Conservation (phyloP, 53 echinoderm and acorn worm species). For the Echinometra lucunter region DNA sequence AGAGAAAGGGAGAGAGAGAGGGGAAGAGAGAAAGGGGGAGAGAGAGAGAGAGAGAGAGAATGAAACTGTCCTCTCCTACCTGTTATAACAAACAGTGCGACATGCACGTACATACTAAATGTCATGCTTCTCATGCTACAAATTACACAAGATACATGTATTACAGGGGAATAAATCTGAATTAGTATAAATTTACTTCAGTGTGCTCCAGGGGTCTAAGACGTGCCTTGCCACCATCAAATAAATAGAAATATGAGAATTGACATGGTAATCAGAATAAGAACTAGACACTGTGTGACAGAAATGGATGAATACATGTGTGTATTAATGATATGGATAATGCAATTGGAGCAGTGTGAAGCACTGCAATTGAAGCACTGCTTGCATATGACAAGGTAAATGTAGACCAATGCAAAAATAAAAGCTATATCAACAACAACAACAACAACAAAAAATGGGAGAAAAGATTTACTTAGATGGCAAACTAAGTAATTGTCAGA, state of each 20-base stretch:
- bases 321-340: no score
- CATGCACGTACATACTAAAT: neutral
- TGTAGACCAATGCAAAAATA: no score
- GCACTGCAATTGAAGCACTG: no score
- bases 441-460: no score
- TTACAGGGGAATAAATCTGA: neutral
- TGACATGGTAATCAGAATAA: neutral
- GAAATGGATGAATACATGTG: neutral
- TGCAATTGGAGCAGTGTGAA: neutral
- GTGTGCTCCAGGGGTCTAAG: neutral
- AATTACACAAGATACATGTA: neutral
- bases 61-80: neutral
- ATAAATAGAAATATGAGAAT: neutral
- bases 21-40: no score
- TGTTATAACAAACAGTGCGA: neutral
- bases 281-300: neutral
- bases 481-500: no score
- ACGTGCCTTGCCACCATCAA: neutral
- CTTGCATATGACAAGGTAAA: no score
- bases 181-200: conserved; percentile 5
- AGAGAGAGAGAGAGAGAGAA: no score
- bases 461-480: no score
- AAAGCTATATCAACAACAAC: no score
- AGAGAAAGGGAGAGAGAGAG: no score
- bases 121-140: neutral